Base-by-base conservation (phyloP, 2,888 invertebrate species). In the Melanophora roralis region DNA sequence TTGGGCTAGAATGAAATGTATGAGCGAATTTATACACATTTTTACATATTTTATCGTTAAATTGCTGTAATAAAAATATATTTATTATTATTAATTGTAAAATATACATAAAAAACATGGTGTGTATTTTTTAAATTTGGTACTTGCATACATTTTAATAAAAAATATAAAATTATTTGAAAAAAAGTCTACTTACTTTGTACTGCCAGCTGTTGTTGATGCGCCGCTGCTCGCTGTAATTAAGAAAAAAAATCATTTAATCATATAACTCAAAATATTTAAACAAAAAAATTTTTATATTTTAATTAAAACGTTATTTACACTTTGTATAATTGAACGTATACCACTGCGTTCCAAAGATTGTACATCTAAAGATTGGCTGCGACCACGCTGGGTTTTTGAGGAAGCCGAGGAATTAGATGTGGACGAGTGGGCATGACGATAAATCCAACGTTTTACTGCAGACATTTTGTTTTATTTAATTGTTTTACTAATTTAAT, bases 151-250 rank as follows among this genome's bases (percentile, higher is more conserved):
- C 34, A 34, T 53, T 60, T 34, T 38, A 45, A 36, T 45, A 45
- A 60, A 23, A 27, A 27, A 27, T 27, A 43, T 19, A 45, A 23
- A 38, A 47, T 2, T 57, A 3, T 16, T 14, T n/a, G 4, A 53
- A 60, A 53, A 65, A 53, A 43, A 62, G 53, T 67, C 11, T 45
- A 90, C 90, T 90, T 78, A 90, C 90, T 90, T 88, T 90, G 90
- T 83, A 93, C 91, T 74, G 92, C 91, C 86, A 92, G 88, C 84
- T 92, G 92, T 84, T 93, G 92, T 84, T 93, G 94, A 88, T 94
- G 93, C 82, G 92, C 92, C 83, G 92, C 92, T 86, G 92, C 92
- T 90, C 93, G 93, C 94, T 94, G 93, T 81, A 93, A 93, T 86
- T 49, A 51, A 84, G 88, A 88, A 86, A 86, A 86, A 19, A 36